Percentiles rank a stretch among this genome's conserved stretches.
Evolutionary conservation across 2,888 invertebrate species (phyloP).

Genomic region (Drosophila paracracens): DNA sequence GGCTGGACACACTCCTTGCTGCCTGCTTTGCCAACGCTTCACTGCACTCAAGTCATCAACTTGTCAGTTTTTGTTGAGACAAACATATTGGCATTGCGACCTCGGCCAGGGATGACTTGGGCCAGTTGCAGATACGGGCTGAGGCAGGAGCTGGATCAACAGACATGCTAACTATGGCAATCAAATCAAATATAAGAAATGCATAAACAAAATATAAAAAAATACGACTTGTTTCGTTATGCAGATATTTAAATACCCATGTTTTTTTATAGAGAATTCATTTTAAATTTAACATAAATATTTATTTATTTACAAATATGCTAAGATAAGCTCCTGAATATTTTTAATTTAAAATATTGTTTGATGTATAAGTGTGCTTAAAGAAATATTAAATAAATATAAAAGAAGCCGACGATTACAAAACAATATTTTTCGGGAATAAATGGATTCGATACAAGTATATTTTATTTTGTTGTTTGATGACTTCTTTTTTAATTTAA

Average conservation of each 20-base stretch:
- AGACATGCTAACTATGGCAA: constrained; percentile 67
- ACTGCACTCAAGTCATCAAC: constrained; percentile 64
- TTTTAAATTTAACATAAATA: not conserved
- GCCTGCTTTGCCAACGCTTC: constrained; percentile 50
- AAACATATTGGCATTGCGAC: constrained; percentile 61
- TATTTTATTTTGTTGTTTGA: not conserved
- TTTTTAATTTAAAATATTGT: not conserved
- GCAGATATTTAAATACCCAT: not conserved
- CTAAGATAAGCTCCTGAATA: not conserved
- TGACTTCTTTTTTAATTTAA: no score
- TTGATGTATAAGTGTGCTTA: not conserved
- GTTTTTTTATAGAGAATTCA: not conserved
- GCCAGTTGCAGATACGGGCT: constrained; percentile 20
- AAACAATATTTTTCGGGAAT: not conserved
- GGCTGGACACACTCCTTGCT: constrained; percentile 28
- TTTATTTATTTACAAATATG: not conserved
- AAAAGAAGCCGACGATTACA: not conserved
- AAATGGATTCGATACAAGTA: not conserved
- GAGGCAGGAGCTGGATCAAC: constrained; percentile 10
- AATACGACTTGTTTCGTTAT: no score
- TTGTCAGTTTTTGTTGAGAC: constrained; percentile 57
- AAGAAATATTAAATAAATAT: not conserved
- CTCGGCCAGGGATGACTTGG: constrained; percentile 41
- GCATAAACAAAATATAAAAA: not conserved
- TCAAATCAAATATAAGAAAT: constrained; percentile 45